Evolutionary conservation across 2,113 vertebrate genomes (phyloP).

Genomic region (Oenanthe oenanthe): DNA sequence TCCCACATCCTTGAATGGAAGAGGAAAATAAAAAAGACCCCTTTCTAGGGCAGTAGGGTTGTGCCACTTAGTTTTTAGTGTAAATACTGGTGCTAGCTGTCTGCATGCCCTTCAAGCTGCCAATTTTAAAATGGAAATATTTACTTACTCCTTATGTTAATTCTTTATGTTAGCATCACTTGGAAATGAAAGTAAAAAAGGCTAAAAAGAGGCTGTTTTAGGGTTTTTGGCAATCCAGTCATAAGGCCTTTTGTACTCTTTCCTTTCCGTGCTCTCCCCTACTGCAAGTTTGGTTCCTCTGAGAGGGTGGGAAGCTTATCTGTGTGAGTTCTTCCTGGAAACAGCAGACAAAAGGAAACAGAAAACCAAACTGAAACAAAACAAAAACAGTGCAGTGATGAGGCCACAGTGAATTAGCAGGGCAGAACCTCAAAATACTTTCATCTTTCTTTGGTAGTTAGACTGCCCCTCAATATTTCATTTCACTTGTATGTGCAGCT

Average conservation of each 20-base stretch:
- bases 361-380: slow-evolving; percentile 5
- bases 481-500: neutral
- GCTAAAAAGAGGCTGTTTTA: neutral
- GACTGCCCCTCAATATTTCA: neutral
- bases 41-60: neutral
- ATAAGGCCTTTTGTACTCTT: neutral
- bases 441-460: neutral
- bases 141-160: neutral
- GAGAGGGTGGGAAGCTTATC: neutral
- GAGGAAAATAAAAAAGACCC: neutral
- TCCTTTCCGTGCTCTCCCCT: neutral
- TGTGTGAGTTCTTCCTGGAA: slow-evolving; percentile 18
- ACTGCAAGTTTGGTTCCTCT: neutral
- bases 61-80: neutral
- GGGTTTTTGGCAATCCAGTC: neutral
- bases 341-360: neutral
- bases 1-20: neutral
- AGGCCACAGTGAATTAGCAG: neutral
- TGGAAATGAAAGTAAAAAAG: neutral
- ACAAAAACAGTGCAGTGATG: neutral
- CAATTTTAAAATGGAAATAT: neutral
- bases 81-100: neutral
- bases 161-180: neutral
- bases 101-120: neutral
- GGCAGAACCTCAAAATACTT: neutral